phyloP scores from a whole-genome alignment of 2,888 invertebrate species.

The Siphonodentalium dalli region DNA sequence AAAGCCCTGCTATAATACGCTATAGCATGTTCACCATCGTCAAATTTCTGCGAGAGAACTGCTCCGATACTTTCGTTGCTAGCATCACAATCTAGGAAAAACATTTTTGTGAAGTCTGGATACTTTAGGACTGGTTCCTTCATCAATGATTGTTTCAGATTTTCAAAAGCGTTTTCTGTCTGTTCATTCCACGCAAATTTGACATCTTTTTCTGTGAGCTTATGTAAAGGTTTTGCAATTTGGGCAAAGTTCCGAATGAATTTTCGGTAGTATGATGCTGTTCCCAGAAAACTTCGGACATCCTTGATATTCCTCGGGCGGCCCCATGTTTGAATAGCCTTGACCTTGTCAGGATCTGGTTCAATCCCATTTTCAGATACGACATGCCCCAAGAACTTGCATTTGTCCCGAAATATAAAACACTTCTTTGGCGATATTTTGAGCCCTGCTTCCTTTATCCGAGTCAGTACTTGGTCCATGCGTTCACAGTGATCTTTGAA shows the following conservation, averaged over 20 bases:
- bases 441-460: background rate
- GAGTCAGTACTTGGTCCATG: background rate
- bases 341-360: slow-evolving; percentile 5
- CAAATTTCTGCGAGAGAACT: slow-evolving; percentile 9
- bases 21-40: slow-evolving; percentile 5
- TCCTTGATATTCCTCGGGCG: background rate
- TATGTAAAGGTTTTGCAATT: no score
- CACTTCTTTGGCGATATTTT: slow-evolving; percentile 9
- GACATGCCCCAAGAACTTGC: background rate
- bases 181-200: no score
- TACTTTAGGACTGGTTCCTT: no score
- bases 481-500: background rate
- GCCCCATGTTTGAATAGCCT: slow-evolving; percentile 1
- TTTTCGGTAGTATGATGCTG: background rate
- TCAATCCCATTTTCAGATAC: slow-evolving; percentile 1
- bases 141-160: no score
- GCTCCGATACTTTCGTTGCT: no score
- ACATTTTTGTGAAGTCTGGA: no score
- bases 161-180: no score
- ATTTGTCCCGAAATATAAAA: background rate
- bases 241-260: background rate
- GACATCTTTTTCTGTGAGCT: no score
- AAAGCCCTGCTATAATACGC: slow-evolving; percentile 13
- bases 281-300: no score
- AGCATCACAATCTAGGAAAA: no score